A percentile compares a stretch with the other conserved stretches of the same genome.
These are phyloP conservation scores for Ophion costatus DNA, from an alignment of 2,888 invertebrate genomes.

Conservation along the genomic window DNA sequence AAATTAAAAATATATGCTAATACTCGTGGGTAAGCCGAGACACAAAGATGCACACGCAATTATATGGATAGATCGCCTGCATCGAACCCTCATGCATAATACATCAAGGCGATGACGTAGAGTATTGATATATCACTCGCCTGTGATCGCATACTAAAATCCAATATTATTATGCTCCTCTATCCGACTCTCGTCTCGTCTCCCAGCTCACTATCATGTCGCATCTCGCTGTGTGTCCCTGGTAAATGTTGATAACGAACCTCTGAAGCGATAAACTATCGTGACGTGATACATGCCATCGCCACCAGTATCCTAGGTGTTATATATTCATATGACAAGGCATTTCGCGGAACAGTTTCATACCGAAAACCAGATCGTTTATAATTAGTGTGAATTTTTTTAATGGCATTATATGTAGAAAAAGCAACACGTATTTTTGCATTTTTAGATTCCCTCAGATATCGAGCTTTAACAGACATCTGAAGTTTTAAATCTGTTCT, in stretches of 20 bases:
- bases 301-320: not conserved
- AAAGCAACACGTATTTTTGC: no score
- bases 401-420: no score
- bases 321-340: no score
- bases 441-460: no score
- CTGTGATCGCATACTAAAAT: conserved; percentile 63
- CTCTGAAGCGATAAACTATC: conserved; percentile 59
- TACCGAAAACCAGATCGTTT: no score
- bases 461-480: no score
- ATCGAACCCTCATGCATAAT: conserved; percentile 77
- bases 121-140: conserved; percentile 75
- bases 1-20: no score
- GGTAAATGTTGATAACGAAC: conserved; percentile 76
- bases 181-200: conserved; percentile 50
- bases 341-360: no score
- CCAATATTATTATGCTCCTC: conserved; percentile 73
- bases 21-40: not conserved
- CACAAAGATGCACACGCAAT: not conserved
- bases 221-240: conserved; percentile 68
- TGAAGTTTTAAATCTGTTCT: no score
- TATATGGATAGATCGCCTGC: conserved; percentile 58
- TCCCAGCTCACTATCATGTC: conserved; percentile 42
- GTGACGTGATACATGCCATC: conserved; percentile 46
- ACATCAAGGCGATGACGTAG: conserved; percentile 74
- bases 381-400: no score